These are phyloP conservation scores for Lottia scabra DNA, from an alignment of 2,888 invertebrate genomes.

Conservation along the genomic window DNA sequence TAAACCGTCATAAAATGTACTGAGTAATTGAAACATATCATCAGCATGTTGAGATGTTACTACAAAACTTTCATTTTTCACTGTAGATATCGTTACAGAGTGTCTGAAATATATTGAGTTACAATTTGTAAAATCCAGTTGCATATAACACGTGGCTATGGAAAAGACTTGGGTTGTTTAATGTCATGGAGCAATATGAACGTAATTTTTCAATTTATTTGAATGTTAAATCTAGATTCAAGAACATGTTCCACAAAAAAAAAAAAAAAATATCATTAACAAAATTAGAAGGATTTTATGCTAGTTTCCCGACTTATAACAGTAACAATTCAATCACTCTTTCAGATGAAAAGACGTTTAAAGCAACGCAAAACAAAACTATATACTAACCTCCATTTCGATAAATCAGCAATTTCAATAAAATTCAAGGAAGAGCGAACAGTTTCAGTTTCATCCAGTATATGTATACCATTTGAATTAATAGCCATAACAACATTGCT, in stretches of 20 bases:
- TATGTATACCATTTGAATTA: slow-evolving; percentile 50
- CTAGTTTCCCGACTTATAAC: no score
- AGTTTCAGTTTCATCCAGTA: slow-evolving; percentile 53
- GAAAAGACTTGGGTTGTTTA: no score
- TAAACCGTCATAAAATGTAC: slow-evolving; percentile 48
- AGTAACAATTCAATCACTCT: no score
- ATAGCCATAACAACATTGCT: slow-evolving; percentile 48
- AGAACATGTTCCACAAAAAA: no score
- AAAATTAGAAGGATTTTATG: no score
- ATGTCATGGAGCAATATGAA: no score
- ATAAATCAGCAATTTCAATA: slow-evolving; percentile 45
- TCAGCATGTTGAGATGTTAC: slow-evolving; percentile 48
- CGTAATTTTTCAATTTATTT: no score
- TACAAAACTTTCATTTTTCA: slow-evolving; percentile 50
- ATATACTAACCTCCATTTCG: slow-evolving; percentile 39
- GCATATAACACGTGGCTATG: no score
- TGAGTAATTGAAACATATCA: slow-evolving; percentile 47
- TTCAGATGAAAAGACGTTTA: no score
- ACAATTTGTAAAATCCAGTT: no score
- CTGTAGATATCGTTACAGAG: slow-evolving; percentile 40
- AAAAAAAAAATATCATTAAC: no score
- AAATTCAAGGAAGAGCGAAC: slow-evolving; percentile 46
- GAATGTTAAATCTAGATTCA: no score
- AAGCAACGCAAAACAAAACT: background rate
- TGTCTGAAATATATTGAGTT: slow-evolving; percentile 36